Evolutionary conservation across 2,113 vertebrate species (phyloP).

Genomic region (Pelecanoides urinatrix): DNA sequence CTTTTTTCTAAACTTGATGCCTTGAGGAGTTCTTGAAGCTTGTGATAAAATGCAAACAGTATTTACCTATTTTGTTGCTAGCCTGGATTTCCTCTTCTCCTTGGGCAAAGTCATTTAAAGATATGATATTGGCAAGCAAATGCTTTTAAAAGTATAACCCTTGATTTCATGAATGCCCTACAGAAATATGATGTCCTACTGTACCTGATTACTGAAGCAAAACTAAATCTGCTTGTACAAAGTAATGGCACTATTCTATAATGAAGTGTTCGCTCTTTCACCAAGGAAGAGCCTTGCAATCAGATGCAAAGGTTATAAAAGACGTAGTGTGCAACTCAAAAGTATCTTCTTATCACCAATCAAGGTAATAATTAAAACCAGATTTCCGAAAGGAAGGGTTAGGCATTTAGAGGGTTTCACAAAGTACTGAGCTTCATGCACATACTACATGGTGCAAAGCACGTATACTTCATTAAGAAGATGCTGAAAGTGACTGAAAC

Average conservation of each 20-base stretch:
- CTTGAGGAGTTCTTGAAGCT: constrained; percentile 72
- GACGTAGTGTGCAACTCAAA: not conserved
- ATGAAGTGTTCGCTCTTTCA: not conserved
- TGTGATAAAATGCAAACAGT: constrained; percentile 67
- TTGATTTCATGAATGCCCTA: constrained; percentile 28
- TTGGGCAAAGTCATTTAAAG: constrained; percentile 75
- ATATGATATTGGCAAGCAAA: constrained; percentile 51
- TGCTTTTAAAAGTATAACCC: constrained; percentile 27
- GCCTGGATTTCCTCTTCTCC: constrained; percentile 60
- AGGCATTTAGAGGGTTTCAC: not conserved
- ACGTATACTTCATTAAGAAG: not conserved
- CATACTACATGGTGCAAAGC: not conserved
- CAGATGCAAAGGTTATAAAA: constrained; percentile 42
- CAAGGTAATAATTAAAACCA: constrained; percentile 24
- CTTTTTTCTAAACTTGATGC: constrained; percentile 45
- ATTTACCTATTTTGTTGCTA: constrained; percentile 67
- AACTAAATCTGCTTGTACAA: constrained; percentile 13
- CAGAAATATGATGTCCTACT: constrained; percentile 18
- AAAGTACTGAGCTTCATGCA: not conserved
- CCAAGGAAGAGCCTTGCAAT: constrained; percentile 17
- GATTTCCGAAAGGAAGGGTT: not conserved
- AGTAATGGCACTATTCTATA: not conserved
- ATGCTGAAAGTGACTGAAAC: not conserved
- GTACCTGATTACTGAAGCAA: constrained; percentile 31
- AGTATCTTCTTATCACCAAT: constrained; percentile 15